Conservation (phyloP, 1,140 invertebrate genomes). For the Aphidius ervi region DNA sequence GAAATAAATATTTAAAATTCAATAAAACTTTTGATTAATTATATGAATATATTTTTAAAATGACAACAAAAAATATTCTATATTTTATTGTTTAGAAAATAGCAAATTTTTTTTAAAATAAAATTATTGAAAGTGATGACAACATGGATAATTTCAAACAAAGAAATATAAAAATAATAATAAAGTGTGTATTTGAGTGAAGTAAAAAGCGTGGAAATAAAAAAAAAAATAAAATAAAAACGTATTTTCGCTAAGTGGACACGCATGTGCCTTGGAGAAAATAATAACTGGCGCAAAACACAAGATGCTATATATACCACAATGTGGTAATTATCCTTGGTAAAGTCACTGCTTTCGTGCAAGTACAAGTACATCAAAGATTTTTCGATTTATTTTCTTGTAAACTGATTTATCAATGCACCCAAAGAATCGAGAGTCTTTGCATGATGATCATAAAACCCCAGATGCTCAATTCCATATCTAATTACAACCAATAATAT, state of each 20-base stretch:
- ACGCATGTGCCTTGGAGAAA: constrained; percentile 20
- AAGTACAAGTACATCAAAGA: not conserved
- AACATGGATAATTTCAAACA: constrained; percentile 7
- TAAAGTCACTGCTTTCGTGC: constrained; percentile 1
- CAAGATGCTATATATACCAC: constrained; percentile 38
- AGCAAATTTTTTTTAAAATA: not conserved
- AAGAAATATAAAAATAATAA: constrained; percentile 6
- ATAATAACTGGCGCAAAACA: constrained; percentile 25
- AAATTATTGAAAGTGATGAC: constrained; percentile 16
- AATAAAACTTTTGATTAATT: too few species aligned
- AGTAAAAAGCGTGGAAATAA: not conserved
- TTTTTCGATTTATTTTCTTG: too few species aligned
- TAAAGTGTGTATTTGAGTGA: not conserved
- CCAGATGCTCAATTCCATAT: too few species aligned
- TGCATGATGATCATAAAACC: too few species aligned
- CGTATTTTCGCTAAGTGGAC: constrained; percentile 23
- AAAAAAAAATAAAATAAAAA: constrained; percentile 20
- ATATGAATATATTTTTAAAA: not conserved
- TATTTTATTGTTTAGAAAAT: constrained; percentile 6
- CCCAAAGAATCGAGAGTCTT: too few species aligned
- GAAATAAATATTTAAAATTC: too few species aligned
- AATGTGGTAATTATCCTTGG: constrained; percentile 44
- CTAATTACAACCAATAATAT: too few species aligned
- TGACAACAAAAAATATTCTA: not conserved
- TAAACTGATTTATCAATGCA: too few species aligned